phyloP scores from a whole-genome alignment of 2,888 invertebrate genomes.

The Dastarcus helophoroides region DNA sequence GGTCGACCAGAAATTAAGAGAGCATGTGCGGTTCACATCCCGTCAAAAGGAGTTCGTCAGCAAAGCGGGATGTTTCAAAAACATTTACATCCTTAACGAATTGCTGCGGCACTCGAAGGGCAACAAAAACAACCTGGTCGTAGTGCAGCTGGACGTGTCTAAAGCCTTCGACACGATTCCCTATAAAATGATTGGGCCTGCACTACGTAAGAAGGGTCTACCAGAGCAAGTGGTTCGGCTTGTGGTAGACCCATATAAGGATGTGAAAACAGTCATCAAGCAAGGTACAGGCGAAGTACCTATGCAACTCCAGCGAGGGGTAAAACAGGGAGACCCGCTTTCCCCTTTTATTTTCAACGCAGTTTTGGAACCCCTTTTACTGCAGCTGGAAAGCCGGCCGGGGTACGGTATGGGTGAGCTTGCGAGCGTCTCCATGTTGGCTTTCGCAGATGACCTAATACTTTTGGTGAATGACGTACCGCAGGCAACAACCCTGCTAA shows the following conservation, averaged over 20 bases:
- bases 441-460: constrained; percentile 32
- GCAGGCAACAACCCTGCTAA: constrained; percentile 22
- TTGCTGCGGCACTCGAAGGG: constrained; percentile 19
- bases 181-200: constrained; percentile 18
- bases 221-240: constrained; percentile 22
- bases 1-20: constrained; percentile 19
- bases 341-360: constrained; percentile 31
- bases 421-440: constrained; percentile 21
- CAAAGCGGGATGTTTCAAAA: constrained; percentile 26
- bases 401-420: constrained; percentile 14
- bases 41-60: constrained; percentile 26
- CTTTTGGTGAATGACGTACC: constrained; percentile 25
- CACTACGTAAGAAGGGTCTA: constrained; percentile 25
- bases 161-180: constrained; percentile 34
- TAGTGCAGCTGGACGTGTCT: constrained; percentile 33
- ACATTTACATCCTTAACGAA: constrained; percentile 21
- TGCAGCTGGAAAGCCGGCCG: constrained; percentile 17
- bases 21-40: constrained; percentile 13
- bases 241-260: constrained; percentile 25
- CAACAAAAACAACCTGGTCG: constrained; percentile 23
- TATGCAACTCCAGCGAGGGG: constrained; percentile 27
- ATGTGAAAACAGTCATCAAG: constrained; percentile 23
- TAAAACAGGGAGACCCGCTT: constrained; percentile 33
- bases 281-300: constrained; percentile 12
- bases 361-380: constrained; percentile 22